Conservation (phyloP, 1,140 invertebrate genomes). For the Camponotus floridanus region DNA sequence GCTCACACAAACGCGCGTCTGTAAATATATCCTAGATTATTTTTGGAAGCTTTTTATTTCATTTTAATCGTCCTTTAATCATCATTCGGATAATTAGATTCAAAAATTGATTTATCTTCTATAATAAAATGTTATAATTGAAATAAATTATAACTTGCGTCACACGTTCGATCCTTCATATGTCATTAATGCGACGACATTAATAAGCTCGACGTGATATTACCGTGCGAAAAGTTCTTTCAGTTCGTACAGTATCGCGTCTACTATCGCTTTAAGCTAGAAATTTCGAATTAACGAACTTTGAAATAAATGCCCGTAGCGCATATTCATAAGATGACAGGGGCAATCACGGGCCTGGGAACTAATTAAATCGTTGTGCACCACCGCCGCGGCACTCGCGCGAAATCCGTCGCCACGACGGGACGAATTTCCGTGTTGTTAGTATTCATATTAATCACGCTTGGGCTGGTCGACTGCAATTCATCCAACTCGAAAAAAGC, state of each 20-base stretch:
- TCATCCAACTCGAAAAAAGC: constrained; percentile 51
- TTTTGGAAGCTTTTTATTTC: not conserved
- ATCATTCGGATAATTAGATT: not conserved
- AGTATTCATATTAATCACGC: constrained; percentile 60
- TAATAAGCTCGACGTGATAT: not conserved
- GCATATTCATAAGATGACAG: constrained; percentile 63
- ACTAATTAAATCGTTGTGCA: constrained; percentile 61
- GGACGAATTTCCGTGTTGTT: constrained; percentile 53
- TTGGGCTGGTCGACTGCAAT: constrained; percentile 40
- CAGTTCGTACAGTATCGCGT: not conserved
- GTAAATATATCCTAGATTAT: not conserved
- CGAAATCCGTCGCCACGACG: constrained; percentile 27
- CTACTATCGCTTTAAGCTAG: not conserved
- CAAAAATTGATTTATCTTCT: not conserved
- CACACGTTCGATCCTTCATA: not conserved
- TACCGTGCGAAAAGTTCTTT: not conserved
- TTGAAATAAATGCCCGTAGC: constrained; percentile 57
- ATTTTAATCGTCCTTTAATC: not conserved
- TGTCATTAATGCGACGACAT: not conserved
- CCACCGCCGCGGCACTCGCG: constrained; percentile 20
- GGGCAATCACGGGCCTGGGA: constrained; percentile 43
- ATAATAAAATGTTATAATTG: not conserved
- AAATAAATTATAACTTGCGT: not conserved
- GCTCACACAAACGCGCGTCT: not conserved
- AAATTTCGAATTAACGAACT: constrained; percentile 60